Conservation (phyloP, 2,113 vertebrate genomes). For the Lasiurus cinereus region DNA sequence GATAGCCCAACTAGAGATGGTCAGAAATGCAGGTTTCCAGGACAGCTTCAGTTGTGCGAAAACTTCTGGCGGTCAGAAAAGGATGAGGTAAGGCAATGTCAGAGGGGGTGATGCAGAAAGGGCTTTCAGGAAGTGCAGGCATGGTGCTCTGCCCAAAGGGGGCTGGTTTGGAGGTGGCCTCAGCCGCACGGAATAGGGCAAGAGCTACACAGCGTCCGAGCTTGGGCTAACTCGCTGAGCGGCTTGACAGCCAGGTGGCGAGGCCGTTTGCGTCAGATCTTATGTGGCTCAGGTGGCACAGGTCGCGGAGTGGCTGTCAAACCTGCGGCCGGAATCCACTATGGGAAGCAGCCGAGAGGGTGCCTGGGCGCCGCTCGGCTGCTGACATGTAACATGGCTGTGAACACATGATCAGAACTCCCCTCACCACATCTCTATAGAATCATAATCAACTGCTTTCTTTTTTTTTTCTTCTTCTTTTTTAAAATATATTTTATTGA, state of each 20-base stretch:
- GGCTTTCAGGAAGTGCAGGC: background rate
- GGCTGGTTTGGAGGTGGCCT: background rate
- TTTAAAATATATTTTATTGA: no score
- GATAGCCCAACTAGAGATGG: background rate
- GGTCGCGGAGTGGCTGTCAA: background rate
- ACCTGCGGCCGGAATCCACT: background rate
- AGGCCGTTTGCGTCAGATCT: background rate
- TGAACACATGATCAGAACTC: background rate
- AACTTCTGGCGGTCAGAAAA: background rate
- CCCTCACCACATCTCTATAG: background rate
- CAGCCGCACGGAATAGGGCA: accelerated
- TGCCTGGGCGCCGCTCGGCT: background rate
- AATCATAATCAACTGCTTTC: background rate
- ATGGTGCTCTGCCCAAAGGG: accelerated
- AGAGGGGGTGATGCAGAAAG: background rate
- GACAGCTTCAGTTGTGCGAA: background rate
- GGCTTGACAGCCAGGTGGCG: background rate
- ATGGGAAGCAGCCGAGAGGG: background rate
- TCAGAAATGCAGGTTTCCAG: background rate
- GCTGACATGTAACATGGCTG: background rate
- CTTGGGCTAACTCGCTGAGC: background rate
- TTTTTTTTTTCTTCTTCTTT: no score
- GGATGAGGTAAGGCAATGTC: background rate
- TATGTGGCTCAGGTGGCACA: background rate
- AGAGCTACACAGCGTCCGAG: accelerated